Conservation (phyloP, 2,113 vertebrate genomes). For the Sakesphorus luctuosus region DNA sequence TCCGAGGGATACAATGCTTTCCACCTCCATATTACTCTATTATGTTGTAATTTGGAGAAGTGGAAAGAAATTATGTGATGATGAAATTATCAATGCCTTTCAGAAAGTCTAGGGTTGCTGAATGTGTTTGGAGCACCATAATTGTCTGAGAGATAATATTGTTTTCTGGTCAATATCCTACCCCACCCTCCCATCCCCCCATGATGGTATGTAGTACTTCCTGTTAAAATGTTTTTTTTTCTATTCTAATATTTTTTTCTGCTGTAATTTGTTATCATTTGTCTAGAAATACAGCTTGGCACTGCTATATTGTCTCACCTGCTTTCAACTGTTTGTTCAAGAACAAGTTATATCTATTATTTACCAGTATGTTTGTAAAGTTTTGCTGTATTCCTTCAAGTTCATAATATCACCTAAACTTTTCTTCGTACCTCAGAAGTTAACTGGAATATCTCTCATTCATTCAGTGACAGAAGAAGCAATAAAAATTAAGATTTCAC, state of each 20-base stretch:
- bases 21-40: rapidly evolving
- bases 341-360: not conserved
- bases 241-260: not conserved
- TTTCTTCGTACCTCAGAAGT: not conserved
- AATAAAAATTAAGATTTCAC: not conserved
- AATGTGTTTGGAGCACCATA: not conserved
- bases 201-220: not conserved
- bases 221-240: not conserved
- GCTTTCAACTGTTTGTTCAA: not conserved
- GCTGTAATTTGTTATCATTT: not conserved
- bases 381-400: not conserved
- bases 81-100: not conserved
- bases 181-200: too few relatives aligned
- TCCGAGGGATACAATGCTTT: not conserved
- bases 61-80: not conserved
- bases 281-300: not conserved
- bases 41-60: not conserved
- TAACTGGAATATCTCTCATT: not conserved
- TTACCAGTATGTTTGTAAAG: not conserved
- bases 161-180: not conserved
- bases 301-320: not conserved
- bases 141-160: not conserved
- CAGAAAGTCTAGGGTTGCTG: not conserved
- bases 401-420: not conserved
- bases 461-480: not conserved